Conservation (phyloP, 2,113 vertebrate genomes). For the Erythrocercus mccallii region DNA sequence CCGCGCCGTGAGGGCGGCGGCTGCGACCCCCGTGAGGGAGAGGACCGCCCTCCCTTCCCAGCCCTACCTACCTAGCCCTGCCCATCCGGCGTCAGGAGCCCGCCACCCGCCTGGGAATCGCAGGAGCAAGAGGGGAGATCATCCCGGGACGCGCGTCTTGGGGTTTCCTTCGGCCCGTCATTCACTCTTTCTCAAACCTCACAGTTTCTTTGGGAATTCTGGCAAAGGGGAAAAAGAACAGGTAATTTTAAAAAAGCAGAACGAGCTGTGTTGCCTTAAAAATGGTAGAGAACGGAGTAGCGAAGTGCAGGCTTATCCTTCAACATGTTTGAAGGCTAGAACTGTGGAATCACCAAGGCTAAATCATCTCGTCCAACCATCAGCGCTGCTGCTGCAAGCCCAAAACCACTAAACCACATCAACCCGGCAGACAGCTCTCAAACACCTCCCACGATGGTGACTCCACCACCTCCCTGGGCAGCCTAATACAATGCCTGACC, state of each 20-base stretch:
- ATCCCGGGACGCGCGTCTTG: accelerated
- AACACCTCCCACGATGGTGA: background rate
- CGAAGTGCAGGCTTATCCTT: background rate
- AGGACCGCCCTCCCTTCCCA: accelerated
- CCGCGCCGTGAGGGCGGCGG: background rate
- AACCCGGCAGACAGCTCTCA: background rate
- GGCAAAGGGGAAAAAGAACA: background rate
- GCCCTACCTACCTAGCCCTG: background rate
- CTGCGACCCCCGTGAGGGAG: accelerated
- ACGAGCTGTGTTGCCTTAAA: background rate
- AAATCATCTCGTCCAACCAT: background rate
- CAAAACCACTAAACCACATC: background rate
- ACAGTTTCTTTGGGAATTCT: background rate
- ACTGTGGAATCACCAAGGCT: background rate
- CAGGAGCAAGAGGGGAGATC: accelerated
- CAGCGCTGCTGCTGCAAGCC: background rate
- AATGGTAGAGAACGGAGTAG: background rate
- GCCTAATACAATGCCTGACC: background rate
- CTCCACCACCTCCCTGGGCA: background rate
- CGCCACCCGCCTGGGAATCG: accelerated
- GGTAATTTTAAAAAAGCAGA: background rate
- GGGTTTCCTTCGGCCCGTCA: background rate
- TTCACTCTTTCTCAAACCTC: background rate
- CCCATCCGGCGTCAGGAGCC: accelerated
- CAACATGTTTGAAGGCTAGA: accelerated